These are phyloP conservation scores for Camelus bactrianus DNA, from an alignment of 2,113 vertebrate genomes.

Conservation along the genomic window DNA sequence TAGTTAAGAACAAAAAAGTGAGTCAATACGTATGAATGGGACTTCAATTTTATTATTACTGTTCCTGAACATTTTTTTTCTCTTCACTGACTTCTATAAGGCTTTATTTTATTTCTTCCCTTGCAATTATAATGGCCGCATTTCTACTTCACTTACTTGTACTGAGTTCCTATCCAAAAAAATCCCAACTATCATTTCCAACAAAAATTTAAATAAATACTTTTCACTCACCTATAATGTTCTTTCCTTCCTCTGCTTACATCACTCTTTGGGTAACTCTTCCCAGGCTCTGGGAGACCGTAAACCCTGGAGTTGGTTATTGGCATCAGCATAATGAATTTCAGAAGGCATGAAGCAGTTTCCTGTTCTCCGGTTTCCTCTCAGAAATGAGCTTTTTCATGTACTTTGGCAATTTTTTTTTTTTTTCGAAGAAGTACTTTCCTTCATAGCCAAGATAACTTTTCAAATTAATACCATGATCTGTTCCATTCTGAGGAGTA, in stretches of 20 bases:
- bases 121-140: background rate
- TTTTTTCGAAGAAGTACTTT: background rate
- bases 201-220: background rate
- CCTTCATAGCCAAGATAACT: conserved; percentile 63
- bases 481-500: conserved; percentile 63
- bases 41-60: background rate
- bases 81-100: background rate
- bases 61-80: background rate
- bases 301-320: background rate
- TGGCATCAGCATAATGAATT: conserved; percentile 46
- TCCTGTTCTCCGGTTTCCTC: conserved; percentile 48
- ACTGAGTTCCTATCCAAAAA: background rate
- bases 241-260: background rate
- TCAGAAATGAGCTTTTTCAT: conserved; percentile 60
- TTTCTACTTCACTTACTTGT: conserved; percentile 5
- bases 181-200: background rate
- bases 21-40: background rate
- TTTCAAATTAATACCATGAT: conserved; percentile 75
- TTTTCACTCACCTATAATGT: background rate
- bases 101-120: conserved; percentile 13
- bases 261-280: background rate
- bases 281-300: background rate
- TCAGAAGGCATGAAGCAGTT: conserved; percentile 26
- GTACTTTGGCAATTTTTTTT: conserved; percentile 55
- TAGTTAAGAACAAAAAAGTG: background rate